These are phyloP conservation scores for Elephas maximus DNA, from an alignment of 2,113 vertebrate species.

Conservation along the genomic window DNA sequence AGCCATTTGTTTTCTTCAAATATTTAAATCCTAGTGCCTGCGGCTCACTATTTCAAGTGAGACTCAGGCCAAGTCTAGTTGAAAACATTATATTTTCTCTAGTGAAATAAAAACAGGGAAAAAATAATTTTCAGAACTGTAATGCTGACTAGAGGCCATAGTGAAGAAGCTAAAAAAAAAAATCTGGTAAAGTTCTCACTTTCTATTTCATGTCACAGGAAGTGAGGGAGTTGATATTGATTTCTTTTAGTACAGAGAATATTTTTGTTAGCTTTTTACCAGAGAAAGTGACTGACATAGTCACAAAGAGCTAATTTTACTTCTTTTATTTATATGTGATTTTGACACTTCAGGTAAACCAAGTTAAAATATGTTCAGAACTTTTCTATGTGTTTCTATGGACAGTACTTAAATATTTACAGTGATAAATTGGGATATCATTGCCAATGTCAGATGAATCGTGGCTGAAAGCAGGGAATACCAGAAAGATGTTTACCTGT, in stretches of 20 bases:
- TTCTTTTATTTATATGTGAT: background rate
- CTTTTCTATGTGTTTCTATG: slow-evolving; percentile 1
- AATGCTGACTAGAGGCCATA: background rate
- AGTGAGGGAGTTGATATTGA: background rate
- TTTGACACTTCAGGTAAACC: slow-evolving; percentile 4
- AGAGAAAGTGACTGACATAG: background rate
- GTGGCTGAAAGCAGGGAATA: too few species aligned
- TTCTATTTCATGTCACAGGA: background rate
- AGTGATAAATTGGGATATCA: background rate
- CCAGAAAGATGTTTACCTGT: too few species aligned
- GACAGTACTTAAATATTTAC: slow-evolving; percentile 10
- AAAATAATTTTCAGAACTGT: slow-evolving; percentile 17
- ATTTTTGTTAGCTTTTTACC: background rate
- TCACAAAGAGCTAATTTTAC: background rate
- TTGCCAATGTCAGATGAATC: too few species aligned
- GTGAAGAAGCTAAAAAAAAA: background rate
- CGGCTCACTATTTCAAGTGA: background rate
- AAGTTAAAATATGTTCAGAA: slow-evolving; percentile 33
- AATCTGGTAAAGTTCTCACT: background rate
- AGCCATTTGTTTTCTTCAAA: slow-evolving; percentile 52
- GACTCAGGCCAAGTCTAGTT: background rate
- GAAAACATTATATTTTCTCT: slow-evolving; percentile 37
- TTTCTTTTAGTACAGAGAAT: background rate
- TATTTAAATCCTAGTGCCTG: background rate
- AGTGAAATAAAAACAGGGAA: slow-evolving; percentile 13